Conservation (phyloP, 2,797 vertebrate species). For the Tolypeutes matacus region DNA sequence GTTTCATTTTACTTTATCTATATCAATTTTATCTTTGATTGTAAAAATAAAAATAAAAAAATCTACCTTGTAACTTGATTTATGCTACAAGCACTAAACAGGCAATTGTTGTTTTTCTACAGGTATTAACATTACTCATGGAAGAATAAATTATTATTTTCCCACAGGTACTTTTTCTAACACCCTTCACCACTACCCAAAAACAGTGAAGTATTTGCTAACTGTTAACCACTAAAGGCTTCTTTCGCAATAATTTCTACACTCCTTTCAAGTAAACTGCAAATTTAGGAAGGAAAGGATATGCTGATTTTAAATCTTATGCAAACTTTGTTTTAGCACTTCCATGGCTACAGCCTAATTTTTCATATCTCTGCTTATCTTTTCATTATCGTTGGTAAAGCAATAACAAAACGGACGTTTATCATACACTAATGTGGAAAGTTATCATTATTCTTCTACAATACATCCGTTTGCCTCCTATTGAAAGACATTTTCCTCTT, state of each 20-base stretch:
- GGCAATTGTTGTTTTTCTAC: neutral
- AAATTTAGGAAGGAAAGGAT: slow-evolving; percentile 15
- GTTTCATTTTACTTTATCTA: neutral
- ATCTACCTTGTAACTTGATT: neutral
- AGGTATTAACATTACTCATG: neutral
- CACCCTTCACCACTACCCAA: neutral
- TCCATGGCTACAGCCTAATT: neutral
- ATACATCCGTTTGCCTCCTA: slow-evolving; percentile 44
- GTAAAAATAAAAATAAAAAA: neutral
- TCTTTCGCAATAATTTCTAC: neutral
- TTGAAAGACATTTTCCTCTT: slow-evolving; percentile 1
- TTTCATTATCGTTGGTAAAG: slow-evolving; percentile 46
- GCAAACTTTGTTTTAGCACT: slow-evolving; percentile 27
- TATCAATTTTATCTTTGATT: neutral
- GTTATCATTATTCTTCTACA: slow-evolving; percentile 65
- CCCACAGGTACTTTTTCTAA: neutral
- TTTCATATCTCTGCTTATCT: slow-evolving; percentile 26
- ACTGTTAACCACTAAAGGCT: neutral
- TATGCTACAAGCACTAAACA: neutral
- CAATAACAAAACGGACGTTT: slow-evolving; percentile 46
- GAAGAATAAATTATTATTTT: neutral
- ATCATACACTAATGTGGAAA: slow-evolving; percentile 76
- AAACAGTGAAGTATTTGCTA: neutral
- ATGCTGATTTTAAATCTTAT: neutral
- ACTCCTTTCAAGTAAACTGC: neutral